Evolutionary conservation across 2,113 vertebrate genomes (phyloP).

Genomic region (Saccopteryx bilineata): DNA sequence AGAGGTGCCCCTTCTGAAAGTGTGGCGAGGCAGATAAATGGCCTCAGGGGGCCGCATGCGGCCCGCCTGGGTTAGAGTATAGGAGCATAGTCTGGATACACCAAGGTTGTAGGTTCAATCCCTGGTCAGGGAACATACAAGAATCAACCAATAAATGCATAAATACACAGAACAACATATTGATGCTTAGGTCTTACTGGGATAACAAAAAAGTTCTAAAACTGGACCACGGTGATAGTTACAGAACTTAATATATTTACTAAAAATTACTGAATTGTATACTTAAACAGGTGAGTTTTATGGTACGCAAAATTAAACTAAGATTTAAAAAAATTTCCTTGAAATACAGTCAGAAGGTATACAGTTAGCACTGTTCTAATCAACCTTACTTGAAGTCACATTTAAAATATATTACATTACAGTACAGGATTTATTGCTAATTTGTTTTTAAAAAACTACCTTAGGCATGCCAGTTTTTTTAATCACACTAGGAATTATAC

Average conservation of each 20-base stretch:
- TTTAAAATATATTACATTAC: constrained; percentile 54
- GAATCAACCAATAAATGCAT: no score
- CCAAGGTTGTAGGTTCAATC: no score
- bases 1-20: no score
- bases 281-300: background rate
- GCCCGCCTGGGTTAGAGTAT: no score
- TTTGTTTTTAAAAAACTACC: constrained; percentile 83
- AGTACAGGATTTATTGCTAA: background rate
- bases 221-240: background rate
- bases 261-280: background rate
- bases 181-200: background rate
- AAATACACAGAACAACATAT: no score
- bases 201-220: constrained; percentile 6
- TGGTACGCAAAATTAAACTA: constrained; percentile 39
- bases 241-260: background rate
- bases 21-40: no score
- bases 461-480: constrained; percentile 92
- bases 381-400: constrained; percentile 32
- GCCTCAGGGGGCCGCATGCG: no score
- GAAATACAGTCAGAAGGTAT: background rate
- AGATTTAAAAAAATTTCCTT: background rate
- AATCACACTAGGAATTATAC: constrained; percentile 98
- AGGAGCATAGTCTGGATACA: no score
- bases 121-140: no score
- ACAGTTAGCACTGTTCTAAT: background rate